Percentiles rank a stretch among this genome's conserved stretches.
Evolutionary conservation across 2,888 invertebrate species (phyloP).

Genomic region (Agrochola lychnidis): DNA sequence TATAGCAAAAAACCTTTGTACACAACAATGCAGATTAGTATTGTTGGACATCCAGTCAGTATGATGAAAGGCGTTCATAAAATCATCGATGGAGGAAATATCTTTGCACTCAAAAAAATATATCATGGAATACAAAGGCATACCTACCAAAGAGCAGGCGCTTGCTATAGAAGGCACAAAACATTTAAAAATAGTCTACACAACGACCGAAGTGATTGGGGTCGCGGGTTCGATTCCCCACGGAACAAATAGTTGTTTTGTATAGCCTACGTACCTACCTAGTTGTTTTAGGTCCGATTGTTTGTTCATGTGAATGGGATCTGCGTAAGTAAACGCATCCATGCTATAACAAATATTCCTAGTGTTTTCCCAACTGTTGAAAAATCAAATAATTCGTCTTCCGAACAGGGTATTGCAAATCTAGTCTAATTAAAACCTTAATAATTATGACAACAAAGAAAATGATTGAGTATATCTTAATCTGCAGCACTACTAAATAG

Average conservation of each 20-base stretch:
- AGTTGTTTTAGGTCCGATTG: neutral
- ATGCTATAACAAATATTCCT: neutral
- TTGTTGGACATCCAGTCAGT: neutral
- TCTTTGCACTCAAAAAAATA: neutral
- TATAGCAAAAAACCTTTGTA: neutral
- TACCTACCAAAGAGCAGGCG: neutral
- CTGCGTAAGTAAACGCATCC: conserved; percentile 6
- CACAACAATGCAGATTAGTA: neutral
- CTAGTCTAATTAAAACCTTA: neutral
- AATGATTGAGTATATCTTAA: neutral
- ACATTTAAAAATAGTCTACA: neutral
- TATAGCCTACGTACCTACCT: neutral
- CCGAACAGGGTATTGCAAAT: neutral
- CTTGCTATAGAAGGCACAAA: neutral
- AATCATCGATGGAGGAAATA: neutral
- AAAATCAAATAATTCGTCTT: neutral
- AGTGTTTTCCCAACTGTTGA: neutral
- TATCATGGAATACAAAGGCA: neutral
- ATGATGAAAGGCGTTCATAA: neutral
- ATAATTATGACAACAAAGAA: neutral
- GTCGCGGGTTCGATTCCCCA: neutral
- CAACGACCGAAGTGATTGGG: conserved; percentile 6
- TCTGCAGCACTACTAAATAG: neutral
- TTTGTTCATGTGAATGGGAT: conserved; percentile 6
- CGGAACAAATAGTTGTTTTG: conserved; percentile 19